Base-by-base conservation (phyloP, 2,113 vertebrate species). In the Marcusenius ussheri region DNA sequence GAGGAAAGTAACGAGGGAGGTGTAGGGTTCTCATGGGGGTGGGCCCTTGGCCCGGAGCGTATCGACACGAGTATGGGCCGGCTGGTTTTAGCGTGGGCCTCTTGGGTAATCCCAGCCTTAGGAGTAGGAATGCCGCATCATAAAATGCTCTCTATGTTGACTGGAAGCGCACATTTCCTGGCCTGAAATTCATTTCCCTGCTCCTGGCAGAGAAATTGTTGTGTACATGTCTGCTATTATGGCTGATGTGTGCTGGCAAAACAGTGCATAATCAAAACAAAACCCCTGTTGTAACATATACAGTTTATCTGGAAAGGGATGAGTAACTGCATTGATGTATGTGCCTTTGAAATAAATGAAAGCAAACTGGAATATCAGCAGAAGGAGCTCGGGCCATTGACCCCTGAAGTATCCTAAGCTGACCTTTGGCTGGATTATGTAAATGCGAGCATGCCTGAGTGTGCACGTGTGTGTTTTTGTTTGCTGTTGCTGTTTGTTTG, bases 91-190 rank as follows among this genome's bases (percentile, higher is more conserved):
- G 83, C 6, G 47, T 10, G 49, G 47, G 21, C 35, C 66, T 89
- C 56, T 87, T 49, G 74, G 74, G 74, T 83, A 86, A 89, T 51
- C 80, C 89, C 5, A 87, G 88, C 91, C 74, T 89, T 88, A 91
- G 45, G 92, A 92, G 91, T 91, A 88, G 74, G 5, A 50, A 70
- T 42, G 88, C 92, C 90, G 47, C 90, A 88, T 88, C 42, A 86
- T 91, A 84, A 89, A 89, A 58, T 91, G 74, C 93, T 92, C 91
- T 84, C 90, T 91, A 91, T 86, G 13, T 88, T 91, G 91, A 93
- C 91, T 92, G 90, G 92, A 89, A 89, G 66, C 91, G 90, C 90
- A 89, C 83, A 89, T 90, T 56, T 83, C 46, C 91, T 90, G 89
- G 89, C 84, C 83, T 87, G 42, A 27, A 91, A 80, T 42, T 70